These are phyloP conservation scores for Gallinago nigripennis DNA, from an alignment of 2,797 vertebrate genomes.

Conservation along the genomic window DNA sequence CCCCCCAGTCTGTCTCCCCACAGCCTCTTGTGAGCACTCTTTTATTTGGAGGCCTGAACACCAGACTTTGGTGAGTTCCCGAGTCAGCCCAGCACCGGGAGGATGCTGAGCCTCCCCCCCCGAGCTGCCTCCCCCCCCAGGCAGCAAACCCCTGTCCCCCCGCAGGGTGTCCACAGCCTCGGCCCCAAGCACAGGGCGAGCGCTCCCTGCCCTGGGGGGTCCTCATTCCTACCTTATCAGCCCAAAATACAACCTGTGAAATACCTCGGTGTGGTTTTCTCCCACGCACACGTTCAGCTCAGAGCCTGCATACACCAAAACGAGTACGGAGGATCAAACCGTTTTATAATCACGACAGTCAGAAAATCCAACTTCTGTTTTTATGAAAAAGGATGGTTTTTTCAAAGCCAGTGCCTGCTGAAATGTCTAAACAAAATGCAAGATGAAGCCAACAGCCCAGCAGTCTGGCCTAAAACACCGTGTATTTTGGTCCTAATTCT, in stretches of 20 bases:
- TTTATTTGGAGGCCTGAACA: not conserved
- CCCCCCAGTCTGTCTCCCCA: not conserved
- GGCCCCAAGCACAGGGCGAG: fast-evolving
- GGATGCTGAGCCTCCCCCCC: fast-evolving
- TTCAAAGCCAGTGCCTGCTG: not conserved
- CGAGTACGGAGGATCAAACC: fast-evolving
- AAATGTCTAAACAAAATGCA: not conserved
- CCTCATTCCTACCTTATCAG: not conserved
- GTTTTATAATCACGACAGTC: not conserved
- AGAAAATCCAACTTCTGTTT: not conserved
- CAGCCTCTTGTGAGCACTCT: fast-evolving
- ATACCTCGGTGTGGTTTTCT: not conserved
- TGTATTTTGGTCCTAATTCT: not conserved
- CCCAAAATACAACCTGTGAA: not conserved
- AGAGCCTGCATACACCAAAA: not conserved
- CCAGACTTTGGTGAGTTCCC: not conserved
- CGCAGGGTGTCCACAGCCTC: not conserved
- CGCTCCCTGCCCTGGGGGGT: not conserved
- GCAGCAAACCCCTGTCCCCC: not conserved
- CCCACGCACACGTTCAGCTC: not conserved
- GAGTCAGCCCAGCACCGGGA: fast-evolving
- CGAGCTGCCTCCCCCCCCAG: not conserved
- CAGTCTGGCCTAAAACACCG: not conserved
- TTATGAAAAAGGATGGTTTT: not conserved
- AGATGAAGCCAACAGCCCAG: not conserved